These are phyloP conservation scores for Calidris pugnax DNA, from an alignment of 2,113 vertebrate species.

Conservation along the genomic window DNA sequence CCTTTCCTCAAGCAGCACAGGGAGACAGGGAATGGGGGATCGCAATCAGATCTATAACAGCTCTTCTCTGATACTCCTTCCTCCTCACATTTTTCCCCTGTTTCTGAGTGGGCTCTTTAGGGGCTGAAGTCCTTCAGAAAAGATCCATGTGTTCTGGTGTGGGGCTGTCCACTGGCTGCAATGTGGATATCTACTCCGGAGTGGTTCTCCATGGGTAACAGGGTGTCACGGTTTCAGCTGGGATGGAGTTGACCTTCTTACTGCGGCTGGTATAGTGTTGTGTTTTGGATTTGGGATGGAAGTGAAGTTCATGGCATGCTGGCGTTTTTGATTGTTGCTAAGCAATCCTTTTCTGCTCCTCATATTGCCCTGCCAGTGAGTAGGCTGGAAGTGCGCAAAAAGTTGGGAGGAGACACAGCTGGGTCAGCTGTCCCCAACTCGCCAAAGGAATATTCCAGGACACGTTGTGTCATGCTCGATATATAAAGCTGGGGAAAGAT, in stretches of 20 bases:
- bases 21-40: accelerated
- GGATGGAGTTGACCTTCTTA: neutral
- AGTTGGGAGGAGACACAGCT: neutral
- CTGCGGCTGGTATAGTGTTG: neutral
- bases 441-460: neutral
- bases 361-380: neutral
- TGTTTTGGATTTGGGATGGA: neutral
- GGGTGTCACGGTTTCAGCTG: neutral
- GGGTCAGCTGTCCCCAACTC: neutral
- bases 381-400: neutral
- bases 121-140: neutral
- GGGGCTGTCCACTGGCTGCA: accelerated
- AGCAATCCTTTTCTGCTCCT: neutral
- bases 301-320: neutral
- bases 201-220: neutral
- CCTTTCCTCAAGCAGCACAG: accelerated
- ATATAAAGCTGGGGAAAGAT: neutral
- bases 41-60: neutral
- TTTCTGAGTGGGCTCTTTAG: neutral
- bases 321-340: neutral
- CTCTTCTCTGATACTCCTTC: neutral
- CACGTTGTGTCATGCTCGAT: neutral
- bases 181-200: neutral
- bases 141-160: accelerated
- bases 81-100: neutral